These are phyloP conservation scores for Bombyx huttoni DNA, from an alignment of 2,888 invertebrate species.

Conservation along the genomic window DNA sequence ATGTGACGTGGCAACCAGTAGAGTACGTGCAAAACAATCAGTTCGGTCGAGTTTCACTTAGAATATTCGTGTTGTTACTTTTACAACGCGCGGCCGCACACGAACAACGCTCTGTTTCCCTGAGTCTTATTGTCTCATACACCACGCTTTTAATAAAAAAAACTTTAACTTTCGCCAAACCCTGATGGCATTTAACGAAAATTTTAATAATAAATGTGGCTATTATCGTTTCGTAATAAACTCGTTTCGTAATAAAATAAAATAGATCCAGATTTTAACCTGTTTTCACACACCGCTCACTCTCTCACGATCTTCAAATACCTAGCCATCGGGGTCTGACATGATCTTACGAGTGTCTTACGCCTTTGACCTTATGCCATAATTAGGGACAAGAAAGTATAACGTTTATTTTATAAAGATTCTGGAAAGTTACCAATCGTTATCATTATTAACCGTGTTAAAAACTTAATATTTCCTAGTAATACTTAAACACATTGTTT, in stretches of 20 bases:
- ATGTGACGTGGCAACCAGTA: conserved; percentile 41
- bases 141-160: conserved; percentile 34
- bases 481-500: too few relatives aligned
- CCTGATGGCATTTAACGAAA: not conserved
- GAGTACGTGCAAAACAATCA: conserved; percentile 43
- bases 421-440: too few relatives aligned
- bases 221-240: not conserved
- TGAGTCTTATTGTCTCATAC: conserved; percentile 56
- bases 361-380: not conserved
- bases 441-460: too few relatives aligned
- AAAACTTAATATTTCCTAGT: too few relatives aligned
- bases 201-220: not conserved
- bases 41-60: conserved; percentile 66
- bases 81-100: conserved; percentile 69
- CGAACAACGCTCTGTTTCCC: conserved; percentile 68
- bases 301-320: not conserved
- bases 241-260: not conserved
- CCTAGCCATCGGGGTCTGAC: not conserved
- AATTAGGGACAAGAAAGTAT: not conserved
- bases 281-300: not conserved
- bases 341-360: not conserved
- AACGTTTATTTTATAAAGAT: too few relatives aligned
- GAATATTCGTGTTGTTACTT: conserved; percentile 70
- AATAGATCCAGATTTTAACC: not conserved
- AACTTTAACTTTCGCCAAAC: conserved; percentile 49